Conservation (phyloP, 2,888 invertebrate species). For the Diaprepes abbreviatus region DNA sequence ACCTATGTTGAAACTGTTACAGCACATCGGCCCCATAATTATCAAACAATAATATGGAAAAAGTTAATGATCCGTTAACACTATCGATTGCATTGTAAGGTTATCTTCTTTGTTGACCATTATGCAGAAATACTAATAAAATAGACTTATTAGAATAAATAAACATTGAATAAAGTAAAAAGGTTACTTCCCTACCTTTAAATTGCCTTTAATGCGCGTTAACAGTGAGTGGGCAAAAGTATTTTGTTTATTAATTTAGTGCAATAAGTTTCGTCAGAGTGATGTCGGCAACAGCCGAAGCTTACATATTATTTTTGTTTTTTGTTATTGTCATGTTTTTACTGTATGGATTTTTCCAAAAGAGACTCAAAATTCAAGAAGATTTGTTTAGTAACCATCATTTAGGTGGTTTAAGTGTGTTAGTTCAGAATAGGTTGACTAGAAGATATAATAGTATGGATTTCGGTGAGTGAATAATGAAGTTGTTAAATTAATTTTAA, state of each 20-base stretch:
- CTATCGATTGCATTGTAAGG: background rate
- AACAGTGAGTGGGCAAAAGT: constrained; percentile 22
- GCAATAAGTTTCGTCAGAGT: background rate
- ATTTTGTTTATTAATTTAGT: constrained; percentile 27
- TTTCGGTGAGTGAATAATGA: constrained; percentile 35
- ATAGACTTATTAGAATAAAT: background rate
- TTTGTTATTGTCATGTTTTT: constrained; percentile 52
- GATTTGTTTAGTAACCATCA: constrained; percentile 34
- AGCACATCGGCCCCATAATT: background rate
- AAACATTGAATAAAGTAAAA: constrained; percentile 16
- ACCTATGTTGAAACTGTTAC: too few relatives aligned
- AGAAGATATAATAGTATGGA: constrained; percentile 10
- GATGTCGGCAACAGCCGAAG: constrained; percentile 51
- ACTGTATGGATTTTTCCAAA: constrained; percentile 55
- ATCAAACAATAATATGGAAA: background rate
- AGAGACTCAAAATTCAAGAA: constrained; percentile 45
- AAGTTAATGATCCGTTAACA: constrained; percentile 1
- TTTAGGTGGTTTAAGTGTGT: constrained; percentile 33
- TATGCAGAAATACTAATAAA: constrained; percentile 13
- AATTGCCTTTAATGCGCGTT: constrained; percentile 25
- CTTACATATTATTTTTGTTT: constrained; percentile 50
- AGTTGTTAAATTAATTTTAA: too few relatives aligned
- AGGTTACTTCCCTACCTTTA: constrained; percentile 30
- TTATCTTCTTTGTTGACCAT: constrained; percentile 19
- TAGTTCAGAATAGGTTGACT: constrained; percentile 30